These are phyloP conservation scores for Kradibia gibbosae DNA, from an alignment of 1,140 invertebrate genomes.

Conservation along the genomic window DNA sequence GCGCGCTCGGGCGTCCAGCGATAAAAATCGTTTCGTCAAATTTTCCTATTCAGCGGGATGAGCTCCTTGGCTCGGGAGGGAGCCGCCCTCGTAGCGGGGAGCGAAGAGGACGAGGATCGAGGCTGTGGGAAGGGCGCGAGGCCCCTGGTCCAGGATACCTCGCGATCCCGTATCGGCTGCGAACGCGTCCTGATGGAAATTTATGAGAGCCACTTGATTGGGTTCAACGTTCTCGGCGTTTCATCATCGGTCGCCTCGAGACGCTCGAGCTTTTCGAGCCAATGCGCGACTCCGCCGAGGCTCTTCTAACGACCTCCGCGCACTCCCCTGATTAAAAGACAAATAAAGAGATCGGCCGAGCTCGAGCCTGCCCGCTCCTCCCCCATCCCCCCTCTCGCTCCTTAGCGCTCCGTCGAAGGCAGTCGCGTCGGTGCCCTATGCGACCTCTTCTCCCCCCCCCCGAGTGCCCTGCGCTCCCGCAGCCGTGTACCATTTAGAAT, in stretches of 20 bases:
- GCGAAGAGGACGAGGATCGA: background rate
- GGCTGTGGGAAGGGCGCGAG: too few species aligned
- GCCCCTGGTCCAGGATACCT: slow-evolving; percentile 42
- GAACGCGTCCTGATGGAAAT: slow-evolving; percentile 67
- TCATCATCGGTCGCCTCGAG: slow-evolving; percentile 55
- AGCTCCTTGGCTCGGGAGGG: background rate
- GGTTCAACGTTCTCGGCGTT: slow-evolving; percentile 69
- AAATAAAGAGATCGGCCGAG: slow-evolving; percentile 18
- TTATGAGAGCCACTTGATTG: slow-evolving; percentile 71
- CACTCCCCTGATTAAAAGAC: slow-evolving; percentile 27
- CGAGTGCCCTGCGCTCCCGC: background rate
- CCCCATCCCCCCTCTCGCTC: background rate
- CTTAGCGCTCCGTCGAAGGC: background rate
- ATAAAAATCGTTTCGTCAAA: slow-evolving; percentile 49
- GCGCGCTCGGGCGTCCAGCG: slow-evolving; percentile 32
- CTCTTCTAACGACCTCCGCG: slow-evolving; percentile 29
- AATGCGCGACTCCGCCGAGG: slow-evolving; percentile 16
- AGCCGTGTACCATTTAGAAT: slow-evolving; percentile 22
- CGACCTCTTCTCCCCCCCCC: background rate
- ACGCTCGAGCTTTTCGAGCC: background rate
- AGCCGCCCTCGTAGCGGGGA: background rate
- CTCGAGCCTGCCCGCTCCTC: background rate
- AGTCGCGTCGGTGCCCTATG: slow-evolving; percentile 21
- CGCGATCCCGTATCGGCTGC: slow-evolving; percentile 59
- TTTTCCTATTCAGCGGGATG: slow-evolving; percentile 20